Base-by-base conservation (phyloP, 1,140 invertebrate species). In the Trachymyrmex septentrionalis region DNA sequence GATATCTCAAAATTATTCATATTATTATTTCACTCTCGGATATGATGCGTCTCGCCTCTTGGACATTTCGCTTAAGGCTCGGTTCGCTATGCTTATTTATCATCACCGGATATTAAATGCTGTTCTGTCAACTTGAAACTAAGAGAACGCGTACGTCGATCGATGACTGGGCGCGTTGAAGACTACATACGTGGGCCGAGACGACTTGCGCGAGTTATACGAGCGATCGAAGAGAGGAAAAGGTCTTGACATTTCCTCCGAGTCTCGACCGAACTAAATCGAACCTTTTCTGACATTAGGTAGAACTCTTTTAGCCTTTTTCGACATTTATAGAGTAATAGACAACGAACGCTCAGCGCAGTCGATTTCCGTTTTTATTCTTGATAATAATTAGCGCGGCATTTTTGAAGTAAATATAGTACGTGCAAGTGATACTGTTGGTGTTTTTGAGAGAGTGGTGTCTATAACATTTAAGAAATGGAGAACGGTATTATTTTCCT, bases 181-280 rank as follows among this genome's bases (percentile, higher is more conserved):
- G 24, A 82, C 67, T 63, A 81, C 57, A 44, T 67, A 80, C 55
- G 69, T 84, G 44, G 80, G 55, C 77, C 30, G 76, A 50, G 24
- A 50, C 78, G 66, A 82, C 55, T 55, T 30, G 80, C n/a, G 55
- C 69, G 69, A 75, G 69, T 84, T 73, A 84, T 84, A 72, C 27
- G 69, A 84, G 50, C 85, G 66, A 87, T 48, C 69, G 44, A 72
- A 85, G 66, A 85, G 61, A 55, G 86, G 76, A 81, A 91, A 92
- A 92, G 91, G 91, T 92, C 89, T 78, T 88, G 91, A 92, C 92
- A 92, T 92, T 92, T 92, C 72, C 72, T 72, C 48, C 30, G 81
- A 81, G 86, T 73, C 87, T 88, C 72, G 90, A 76, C 81, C 88
- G 87, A 87, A 59, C 69, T 84, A 78, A 89, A 85, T 48, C 85